phyloP scores from a whole-genome alignment of 92 coral and sea anemone species.

The Palythoa grandis region DNA sequence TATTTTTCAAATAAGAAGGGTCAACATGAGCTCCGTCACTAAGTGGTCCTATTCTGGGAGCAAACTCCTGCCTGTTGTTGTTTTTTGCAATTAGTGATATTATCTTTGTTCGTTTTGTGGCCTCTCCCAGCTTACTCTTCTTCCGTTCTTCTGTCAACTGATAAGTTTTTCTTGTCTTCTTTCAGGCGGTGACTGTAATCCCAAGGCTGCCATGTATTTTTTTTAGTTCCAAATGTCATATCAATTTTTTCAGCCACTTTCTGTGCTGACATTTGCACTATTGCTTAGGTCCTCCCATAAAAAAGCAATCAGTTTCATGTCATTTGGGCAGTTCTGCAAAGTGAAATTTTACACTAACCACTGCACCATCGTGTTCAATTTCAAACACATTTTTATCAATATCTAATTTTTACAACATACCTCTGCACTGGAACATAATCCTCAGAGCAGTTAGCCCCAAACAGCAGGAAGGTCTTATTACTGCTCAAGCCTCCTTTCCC shows the following conservation, averaged over 20 bases:
- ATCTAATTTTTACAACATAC: conserved; percentile 3
- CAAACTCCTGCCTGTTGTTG: conserved; percentile 59
- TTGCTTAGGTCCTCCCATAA: conserved; percentile 22
- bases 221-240: conserved; percentile 45
- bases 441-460: conserved; percentile 37
- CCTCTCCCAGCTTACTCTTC: conserved; percentile 36
- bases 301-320: conserved; percentile 61
- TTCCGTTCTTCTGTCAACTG: conserved; percentile 29
- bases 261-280: background rate
- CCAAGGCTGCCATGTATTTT: conserved; percentile 59
- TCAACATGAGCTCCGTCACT: conserved; percentile 27
- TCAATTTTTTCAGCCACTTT: conserved; percentile 5
- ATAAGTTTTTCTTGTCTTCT: conserved; percentile 33
- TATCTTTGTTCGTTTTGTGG: conserved; percentile 46
- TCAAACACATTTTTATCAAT: conserved; percentile 21
- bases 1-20: background rate
- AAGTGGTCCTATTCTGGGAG: conserved; percentile 44
- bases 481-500: conserved; percentile 58
- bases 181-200: conserved; percentile 39
- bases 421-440: conserved; percentile 51
- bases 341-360: conserved; percentile 39
- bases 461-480: conserved; percentile 34
- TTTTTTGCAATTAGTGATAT: conserved; percentile 41
- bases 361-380: conserved; percentile 20
- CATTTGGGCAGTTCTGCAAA: conserved; percentile 60